A percentile compares a stretch with the other conserved stretches of the same genome.
Evolutionary conservation across 2,888 invertebrate species (phyloP).

Genomic region (Drosophila lutescens): DNA sequence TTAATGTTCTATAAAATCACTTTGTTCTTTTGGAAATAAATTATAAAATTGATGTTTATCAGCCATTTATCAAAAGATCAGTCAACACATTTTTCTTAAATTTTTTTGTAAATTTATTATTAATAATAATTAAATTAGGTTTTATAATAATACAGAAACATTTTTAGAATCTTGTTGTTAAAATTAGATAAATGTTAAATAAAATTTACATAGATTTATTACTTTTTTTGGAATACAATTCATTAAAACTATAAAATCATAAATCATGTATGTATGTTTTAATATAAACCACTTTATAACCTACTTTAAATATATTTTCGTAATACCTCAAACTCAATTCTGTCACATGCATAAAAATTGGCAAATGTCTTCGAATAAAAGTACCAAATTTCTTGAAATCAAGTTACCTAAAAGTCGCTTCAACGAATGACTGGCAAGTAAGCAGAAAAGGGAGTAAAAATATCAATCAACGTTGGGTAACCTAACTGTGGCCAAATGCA

Average conservation of each 20-base stretch:
- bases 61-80: background rate
- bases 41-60: background rate
- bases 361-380: conserved; percentile 9
- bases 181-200: too few species aligned
- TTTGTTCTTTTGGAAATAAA: background rate
- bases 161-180: too few species aligned
- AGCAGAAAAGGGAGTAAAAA: conserved; percentile 30
- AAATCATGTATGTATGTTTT: too few species aligned
- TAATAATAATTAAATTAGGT: too few species aligned
- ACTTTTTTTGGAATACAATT: too few species aligned
- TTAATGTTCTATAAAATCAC: background rate
- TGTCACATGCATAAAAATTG: background rate
- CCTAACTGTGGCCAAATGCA: conserved; percentile 8
- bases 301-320: background rate
- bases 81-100: background rate
- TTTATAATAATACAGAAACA: too few species aligned
- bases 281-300: background rate
- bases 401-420: conserved; percentile 58
- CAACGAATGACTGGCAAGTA: conserved; percentile 49
- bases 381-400: conserved; percentile 29
- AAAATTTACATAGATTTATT: too few species aligned
- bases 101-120: too few species aligned
- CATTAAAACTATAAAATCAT: too few species aligned
- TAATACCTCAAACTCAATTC: conserved; percentile 6
- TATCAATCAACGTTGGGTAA: conserved; percentile 42